Evolutionary conservation across 1,140 invertebrate species (phyloP), one percentile per base, ranked within the genome.

Genomic region (Ips typographus): DNA sequence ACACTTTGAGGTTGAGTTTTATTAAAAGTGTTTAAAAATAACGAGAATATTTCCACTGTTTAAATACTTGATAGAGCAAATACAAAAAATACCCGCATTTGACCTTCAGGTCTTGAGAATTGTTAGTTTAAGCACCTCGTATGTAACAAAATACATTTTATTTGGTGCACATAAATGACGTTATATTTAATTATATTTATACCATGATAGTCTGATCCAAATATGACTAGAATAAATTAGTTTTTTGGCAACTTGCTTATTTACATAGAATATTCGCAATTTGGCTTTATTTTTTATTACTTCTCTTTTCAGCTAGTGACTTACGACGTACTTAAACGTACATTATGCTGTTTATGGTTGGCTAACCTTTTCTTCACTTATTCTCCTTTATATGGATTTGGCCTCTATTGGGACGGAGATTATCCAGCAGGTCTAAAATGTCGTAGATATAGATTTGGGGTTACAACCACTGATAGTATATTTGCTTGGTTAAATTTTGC

Each of bases 401-500:
- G 92, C 2, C 82, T 90, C 3, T 95, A 93, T 79, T 92, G 89
- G 74, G 47, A 73, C 39, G 8, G 4, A n/a, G 82, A 87, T 67
- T 22, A 22, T 22, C 22, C 22, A 22, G 22, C 22, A 22, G 81
- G 82, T 47, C 76, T 78, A 40, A 77, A 81, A 57, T 94, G 92
- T 76, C 78, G 82, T 1, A 84, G 92, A 8, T 94, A 94, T 80
- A 84, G 91, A 60, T 85, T 89, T 73, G 93, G 90, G 0, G 83
- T 80, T 0, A 78, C 85, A 8, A 76, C 84, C 1, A 77, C 80
- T 6, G 91, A 94, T 79, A 83, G 90, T 44, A 85, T 86, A 3
- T 94, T 94, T 73, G 91, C 92, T 36, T 90, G 90, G 75, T 81
- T 93, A 36, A 91, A 92, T 79, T 91, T 93, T 73, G 77, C 84